phyloP scores from a whole-genome alignment of 2,797 vertebrate species.

The Chiroxiphia lanceolata region DNA sequence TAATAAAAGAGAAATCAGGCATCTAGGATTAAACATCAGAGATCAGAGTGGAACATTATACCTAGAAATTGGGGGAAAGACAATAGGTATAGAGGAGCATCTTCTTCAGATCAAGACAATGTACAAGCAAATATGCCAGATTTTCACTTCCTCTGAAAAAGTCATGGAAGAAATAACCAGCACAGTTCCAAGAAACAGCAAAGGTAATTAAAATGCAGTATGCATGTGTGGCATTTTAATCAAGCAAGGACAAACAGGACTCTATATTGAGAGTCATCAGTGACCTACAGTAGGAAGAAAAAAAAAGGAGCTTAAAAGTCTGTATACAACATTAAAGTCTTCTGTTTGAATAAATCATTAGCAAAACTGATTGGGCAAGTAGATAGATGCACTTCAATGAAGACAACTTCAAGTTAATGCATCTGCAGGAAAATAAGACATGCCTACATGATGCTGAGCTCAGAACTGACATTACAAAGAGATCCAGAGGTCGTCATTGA shows the following conservation, averaged over 20 bases:
- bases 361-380: neutral
- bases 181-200: neutral
- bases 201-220: neutral
- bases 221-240: neutral
- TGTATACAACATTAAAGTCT: neutral
- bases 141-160: neutral
- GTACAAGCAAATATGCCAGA: neutral
- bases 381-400: neutral
- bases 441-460: neutral
- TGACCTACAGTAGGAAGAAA: neutral
- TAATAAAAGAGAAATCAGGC: neutral
- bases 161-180: neutral
- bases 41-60: neutral
- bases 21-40: neutral
- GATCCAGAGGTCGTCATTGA: neutral
- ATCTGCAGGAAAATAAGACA: neutral
- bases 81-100: neutral
- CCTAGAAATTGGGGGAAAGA: neutral
- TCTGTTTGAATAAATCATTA: neutral
- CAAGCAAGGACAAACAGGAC: neutral
- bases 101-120: neutral
- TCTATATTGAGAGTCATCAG: neutral
- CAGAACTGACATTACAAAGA: neutral
- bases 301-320: neutral
- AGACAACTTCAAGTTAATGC: neutral